A percentile compares a stretch with the other conserved stretches of the same genome.
phyloP scores from a whole-genome alignment of 2,113 vertebrate genomes.

The Pimephales promelas region DNA sequence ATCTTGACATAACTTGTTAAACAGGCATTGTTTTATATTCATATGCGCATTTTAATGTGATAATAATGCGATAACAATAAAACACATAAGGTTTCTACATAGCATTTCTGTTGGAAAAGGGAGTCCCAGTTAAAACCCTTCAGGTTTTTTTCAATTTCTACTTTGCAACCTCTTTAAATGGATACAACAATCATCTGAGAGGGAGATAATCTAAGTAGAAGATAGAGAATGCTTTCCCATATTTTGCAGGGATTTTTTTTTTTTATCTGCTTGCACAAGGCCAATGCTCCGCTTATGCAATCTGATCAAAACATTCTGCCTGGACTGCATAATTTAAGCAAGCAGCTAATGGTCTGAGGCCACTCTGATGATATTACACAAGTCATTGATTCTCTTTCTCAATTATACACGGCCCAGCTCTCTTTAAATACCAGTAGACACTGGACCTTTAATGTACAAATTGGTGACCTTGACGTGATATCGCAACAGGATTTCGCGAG shows the following conservation, averaged over 20 bases:
- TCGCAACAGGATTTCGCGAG: no score
- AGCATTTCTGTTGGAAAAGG: not conserved
- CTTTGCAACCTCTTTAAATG: not conserved
- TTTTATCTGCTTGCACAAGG: not conserved
- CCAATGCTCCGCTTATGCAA: conserved; percentile 57
- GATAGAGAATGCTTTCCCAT: not conserved
- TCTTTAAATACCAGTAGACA: conserved; percentile 76
- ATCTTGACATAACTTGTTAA: not conserved
- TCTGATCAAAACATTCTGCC: conserved; percentile 59
- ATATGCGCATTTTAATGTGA: not conserved
- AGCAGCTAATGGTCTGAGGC: conserved; percentile 64
- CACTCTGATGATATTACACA: conserved; percentile 70
- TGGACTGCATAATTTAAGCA: conserved; percentile 51
- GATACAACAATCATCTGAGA: not conserved
- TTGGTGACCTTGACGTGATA: no score
- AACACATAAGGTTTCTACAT: not conserved
- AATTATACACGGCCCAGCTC: conserved; percentile 77
- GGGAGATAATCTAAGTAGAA: not conserved
- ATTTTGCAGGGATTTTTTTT: conserved; percentile 37
- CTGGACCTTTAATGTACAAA: conserved; percentile 71
- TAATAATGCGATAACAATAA: not conserved
- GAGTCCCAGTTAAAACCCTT: not conserved
- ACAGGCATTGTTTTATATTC: not conserved
- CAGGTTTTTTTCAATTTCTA: not conserved
- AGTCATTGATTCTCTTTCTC: conserved; percentile 74